Conservation (phyloP, 2,888 invertebrate species). For the Ethmia dodecea region DNA sequence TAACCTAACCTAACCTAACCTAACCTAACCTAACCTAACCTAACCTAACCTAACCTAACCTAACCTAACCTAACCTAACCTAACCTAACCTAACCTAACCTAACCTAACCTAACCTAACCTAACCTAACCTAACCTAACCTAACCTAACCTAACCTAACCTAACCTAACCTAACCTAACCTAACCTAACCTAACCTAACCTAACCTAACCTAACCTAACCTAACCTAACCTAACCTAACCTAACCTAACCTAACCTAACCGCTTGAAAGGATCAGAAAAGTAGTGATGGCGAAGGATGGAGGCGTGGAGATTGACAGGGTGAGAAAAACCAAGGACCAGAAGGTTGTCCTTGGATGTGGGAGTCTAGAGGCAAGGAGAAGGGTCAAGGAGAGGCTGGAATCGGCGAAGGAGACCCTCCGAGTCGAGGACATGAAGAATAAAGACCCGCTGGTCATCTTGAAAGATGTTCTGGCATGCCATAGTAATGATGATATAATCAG, state of each 20-base stretch:
- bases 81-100: conserved; percentile 11
- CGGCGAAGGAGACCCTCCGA: no score
- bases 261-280: conserved; percentile 4
- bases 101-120: conserved; percentile 11
- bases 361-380: no score
- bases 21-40: conserved; percentile 7
- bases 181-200: conserved; percentile 10
- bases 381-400: no score
- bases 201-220: conserved; percentile 10
- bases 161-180: conserved; percentile 15
- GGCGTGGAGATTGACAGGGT: no score
- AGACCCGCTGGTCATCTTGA: no score
- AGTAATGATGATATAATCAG: no score
- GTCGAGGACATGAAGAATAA: no score
- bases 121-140: conserved; percentile 11
- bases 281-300: no score
- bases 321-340: no score
- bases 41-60: conserved; percentile 6
- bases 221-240: conserved; percentile 10
- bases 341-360: no score
- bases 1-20: conserved; percentile 8
- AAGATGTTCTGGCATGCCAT: no score
- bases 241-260: conserved; percentile 10
- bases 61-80: conserved; percentile 7
- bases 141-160: conserved; percentile 18